Evolutionary conservation across 2,797 vertebrate genomes (phyloP), one percentile per base, ranked within the genome.

Genomic region (Anguilla pacifica): DNA sequence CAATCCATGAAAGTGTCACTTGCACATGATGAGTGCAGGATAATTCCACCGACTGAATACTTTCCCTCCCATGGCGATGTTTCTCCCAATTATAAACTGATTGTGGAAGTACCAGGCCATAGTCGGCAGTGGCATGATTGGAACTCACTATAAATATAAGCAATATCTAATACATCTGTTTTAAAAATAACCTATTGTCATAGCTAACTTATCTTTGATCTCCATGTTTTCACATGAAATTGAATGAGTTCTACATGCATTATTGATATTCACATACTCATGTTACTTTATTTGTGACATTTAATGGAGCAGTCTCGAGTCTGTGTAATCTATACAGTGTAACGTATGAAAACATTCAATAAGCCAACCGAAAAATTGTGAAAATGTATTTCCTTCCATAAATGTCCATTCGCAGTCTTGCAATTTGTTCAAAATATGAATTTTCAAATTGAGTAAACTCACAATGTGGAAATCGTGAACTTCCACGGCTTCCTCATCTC

Each of bases 381-480:
- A 17, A 70, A 9, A 10, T 6, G 25, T 70, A 13, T 31, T 70
- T n/a, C n/a, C 70, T 15, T 15, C 9, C 2, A 74, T 13, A 72
- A 31, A 28, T 72, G 2, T 28, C 67, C 0, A 31, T 72, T 35
- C 28, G 7, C 13, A 77, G 4, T 43, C 70, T 0, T 35, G 31
- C 72, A 0, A 35, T 74, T 74, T 39, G 72, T 22, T 74, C 6
- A n/a, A 11, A 51, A 82, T 82, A 82, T 9, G 13, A n/a, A 51
- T 3, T 51, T 2, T 0, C 5, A 49, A 51, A 49, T 25, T 82
- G 15, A 22, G 31, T 35, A 81, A 70, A 93, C 98, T 98, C 94
- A 99, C 98, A 25, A 98, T 98, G 91, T 98, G 97, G 92, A 98
- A 99, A 93, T 99, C 98, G 28, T 98, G 97, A 91, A 99, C 96